These are phyloP conservation scores for Ommatoiulus sabulosus DNA, from an alignment of 2,888 invertebrate species.

Conservation along the genomic window DNA sequence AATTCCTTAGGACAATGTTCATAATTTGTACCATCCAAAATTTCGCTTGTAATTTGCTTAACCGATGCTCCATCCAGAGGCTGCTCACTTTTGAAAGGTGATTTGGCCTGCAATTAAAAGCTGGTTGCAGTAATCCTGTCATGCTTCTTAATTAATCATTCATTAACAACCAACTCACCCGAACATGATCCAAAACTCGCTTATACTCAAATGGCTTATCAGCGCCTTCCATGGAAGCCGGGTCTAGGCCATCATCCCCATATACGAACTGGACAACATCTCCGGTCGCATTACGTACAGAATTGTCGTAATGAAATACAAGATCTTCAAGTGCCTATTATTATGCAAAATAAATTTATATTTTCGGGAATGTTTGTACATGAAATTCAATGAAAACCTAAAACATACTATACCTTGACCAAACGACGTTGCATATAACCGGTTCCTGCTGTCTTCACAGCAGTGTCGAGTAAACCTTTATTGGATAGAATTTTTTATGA, in stretches of 20 bases:
- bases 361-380: not conserved
- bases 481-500: not conserved
- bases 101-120: slow-evolving; percentile 70
- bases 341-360: not conserved
- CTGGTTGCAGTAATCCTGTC: not conserved
- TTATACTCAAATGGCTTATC: slow-evolving; percentile 90
- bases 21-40: slow-evolving; percentile 70
- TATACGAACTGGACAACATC: slow-evolving; percentile 95
- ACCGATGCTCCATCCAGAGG: slow-evolving; percentile 50
- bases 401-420: slow-evolving; percentile 78
- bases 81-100: slow-evolving; percentile 60
- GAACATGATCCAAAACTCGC: slow-evolving; percentile 84
- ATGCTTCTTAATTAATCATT: not conserved
- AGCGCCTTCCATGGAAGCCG: slow-evolving; percentile 92
- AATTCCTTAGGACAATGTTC: slow-evolving; percentile 76
- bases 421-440: slow-evolving; percentile 98
- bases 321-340: slow-evolving; percentile 91
- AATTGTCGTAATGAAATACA: slow-evolving; percentile 94
- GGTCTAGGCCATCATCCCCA: slow-evolving; percentile 96
- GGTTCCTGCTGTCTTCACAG: slow-evolving; percentile 99
- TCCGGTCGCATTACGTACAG: slow-evolving; percentile 91
- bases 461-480: slow-evolving; percentile 94
- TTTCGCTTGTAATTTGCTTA: slow-evolving; percentile 64
- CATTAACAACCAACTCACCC: slow-evolving; percentile 62
- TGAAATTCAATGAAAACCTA: not conserved